Evolutionary conservation across 1,140 invertebrate species (phyloP).

Genomic region (Coelopa frigida): DNA sequence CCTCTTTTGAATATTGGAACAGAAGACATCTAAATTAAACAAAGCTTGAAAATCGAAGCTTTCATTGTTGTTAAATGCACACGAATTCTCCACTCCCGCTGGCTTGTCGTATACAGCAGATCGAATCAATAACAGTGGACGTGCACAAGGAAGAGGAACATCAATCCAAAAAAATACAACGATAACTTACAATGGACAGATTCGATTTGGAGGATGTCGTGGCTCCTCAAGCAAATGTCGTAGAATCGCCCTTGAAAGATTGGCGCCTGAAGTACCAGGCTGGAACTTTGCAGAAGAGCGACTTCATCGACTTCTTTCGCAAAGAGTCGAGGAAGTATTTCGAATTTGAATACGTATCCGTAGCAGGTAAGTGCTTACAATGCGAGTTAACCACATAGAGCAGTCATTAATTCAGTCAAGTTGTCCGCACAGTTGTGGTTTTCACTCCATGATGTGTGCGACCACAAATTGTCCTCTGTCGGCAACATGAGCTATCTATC

Average conservation of each 20-base stretch:
- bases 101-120: too few species aligned
- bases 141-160: background rate
- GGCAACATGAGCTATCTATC: too few species aligned
- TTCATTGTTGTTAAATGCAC: too few species aligned
- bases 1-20: too few species aligned
- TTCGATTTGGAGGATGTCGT: conserved; percentile 42
- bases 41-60: too few species aligned
- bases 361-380: conserved; percentile 26
- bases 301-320: conserved; percentile 36
- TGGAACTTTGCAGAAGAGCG: conserved; percentile 27
- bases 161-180: too few species aligned
- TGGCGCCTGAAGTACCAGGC: conserved; percentile 36
- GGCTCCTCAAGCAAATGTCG: conserved; percentile 19
- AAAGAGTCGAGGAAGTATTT: conserved; percentile 35
- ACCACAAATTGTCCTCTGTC: too few species aligned
- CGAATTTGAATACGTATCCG: conserved; percentile 27
- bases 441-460: too few species aligned
- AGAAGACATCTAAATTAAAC: too few species aligned
- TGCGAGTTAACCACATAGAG: background rate
- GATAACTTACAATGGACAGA: conserved; percentile 40
- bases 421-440: too few species aligned
- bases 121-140: conserved; percentile 4
- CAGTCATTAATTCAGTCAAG: too few species aligned
- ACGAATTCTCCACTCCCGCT: too few species aligned
- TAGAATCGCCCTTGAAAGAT: conserved; percentile 36